Conservation (phyloP, 2,113 vertebrate species). For the Urocolius indicus region DNA sequence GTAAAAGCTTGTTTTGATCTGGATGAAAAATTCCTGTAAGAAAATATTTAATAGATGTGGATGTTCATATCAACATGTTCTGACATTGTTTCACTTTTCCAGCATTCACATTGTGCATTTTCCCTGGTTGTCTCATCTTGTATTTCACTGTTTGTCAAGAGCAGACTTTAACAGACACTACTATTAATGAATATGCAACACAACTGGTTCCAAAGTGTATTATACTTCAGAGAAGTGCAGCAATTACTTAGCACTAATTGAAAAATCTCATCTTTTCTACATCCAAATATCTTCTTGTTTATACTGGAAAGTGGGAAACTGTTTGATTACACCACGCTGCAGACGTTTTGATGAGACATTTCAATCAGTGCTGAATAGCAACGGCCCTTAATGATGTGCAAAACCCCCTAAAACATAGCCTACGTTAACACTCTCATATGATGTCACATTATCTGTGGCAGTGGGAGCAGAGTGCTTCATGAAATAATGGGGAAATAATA, state of each 20-base stretch:
- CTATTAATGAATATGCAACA: not conserved
- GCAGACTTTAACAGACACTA: not conserved
- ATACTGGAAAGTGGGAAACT: slow-evolving; percentile 22
- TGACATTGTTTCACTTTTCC: not conserved
- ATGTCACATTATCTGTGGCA: not conserved
- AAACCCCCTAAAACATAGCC: not conserved
- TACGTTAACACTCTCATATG: slow-evolving; percentile 26
- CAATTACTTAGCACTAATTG: slow-evolving; percentile 23
- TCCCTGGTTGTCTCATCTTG: not conserved
- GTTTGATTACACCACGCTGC: slow-evolving; percentile 59
- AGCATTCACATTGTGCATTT: not conserved
- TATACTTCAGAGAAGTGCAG: not conserved
- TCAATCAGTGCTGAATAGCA: slow-evolving; percentile 53
- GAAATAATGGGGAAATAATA: slow-evolving; percentile 20
- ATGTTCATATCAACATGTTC: not conserved
- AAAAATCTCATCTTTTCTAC: slow-evolving; percentile 26
- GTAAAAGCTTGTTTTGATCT: not conserved
- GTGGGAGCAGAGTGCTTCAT: not conserved
- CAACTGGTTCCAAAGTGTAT: not conserved
- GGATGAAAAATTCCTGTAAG: not conserved
- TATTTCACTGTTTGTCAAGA: not conserved
- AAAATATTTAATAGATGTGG: not conserved
- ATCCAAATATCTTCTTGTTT: slow-evolving; percentile 35
- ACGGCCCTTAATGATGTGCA: slow-evolving; percentile 33
- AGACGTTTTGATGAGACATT: slow-evolving; percentile 46